phyloP scores from a whole-genome alignment of 1,140 invertebrate genomes.

The Helicoverpa armigera region DNA sequence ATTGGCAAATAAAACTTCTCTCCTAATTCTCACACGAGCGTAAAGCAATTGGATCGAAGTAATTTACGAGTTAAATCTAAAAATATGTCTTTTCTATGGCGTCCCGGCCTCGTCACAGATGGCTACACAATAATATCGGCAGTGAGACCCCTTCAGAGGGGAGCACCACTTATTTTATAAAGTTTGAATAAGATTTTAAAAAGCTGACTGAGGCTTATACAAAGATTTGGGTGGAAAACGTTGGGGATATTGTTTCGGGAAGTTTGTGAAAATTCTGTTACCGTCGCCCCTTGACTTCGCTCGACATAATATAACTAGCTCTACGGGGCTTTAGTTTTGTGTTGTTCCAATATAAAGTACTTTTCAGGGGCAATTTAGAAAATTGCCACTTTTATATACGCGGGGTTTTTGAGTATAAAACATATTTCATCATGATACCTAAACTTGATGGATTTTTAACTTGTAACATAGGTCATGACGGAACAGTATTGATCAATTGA shows the following conservation, averaged over 20 bases:
- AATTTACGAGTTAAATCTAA: conserved; percentile 85
- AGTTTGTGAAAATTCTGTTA: conserved; percentile 55
- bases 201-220: conserved; percentile 69
- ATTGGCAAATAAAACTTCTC: conserved; percentile 75
- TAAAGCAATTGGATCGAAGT: conserved; percentile 82
- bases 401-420: no score
- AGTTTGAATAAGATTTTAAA: conserved; percentile 85
- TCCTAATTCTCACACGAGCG: conserved; percentile 81
- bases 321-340: conserved; percentile 30
- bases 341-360: conserved; percentile 11
- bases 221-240: conserved; percentile 54
- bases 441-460: no score
- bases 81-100: conserved; percentile 83
- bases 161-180: conserved; percentile 79
- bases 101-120: conserved; percentile 78
- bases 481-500: neutral
- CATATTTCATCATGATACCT: no score
- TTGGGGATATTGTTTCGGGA: conserved; percentile 57
- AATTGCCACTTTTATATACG: neutral
- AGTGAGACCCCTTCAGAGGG: conserved; percentile 70
- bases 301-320: conserved; percentile 12
- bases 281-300: conserved; percentile 33
- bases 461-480: neutral
- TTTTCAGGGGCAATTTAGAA: conserved; percentile 7
- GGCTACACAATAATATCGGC: conserved; percentile 81